These are phyloP conservation scores for Apamea sordens DNA, from an alignment of 2,888 invertebrate genomes.

Conservation along the genomic window DNA sequence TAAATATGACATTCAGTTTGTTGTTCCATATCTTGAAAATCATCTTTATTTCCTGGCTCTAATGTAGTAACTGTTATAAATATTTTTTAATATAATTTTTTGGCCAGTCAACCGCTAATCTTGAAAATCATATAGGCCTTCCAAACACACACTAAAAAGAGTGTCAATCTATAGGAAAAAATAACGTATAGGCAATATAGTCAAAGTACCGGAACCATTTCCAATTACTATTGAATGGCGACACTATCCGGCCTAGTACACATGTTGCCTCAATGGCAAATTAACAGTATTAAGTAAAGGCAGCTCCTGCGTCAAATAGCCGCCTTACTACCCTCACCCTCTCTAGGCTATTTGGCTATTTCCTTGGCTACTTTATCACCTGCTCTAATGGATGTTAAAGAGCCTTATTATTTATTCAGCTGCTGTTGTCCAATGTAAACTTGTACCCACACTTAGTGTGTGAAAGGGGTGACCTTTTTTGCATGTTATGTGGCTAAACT, in stretches of 20 bases:
- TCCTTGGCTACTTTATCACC: conserved; percentile 64
- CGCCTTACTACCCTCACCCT: conserved; percentile 43
- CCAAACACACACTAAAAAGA: not conserved
- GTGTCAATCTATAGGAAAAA: not conserved
- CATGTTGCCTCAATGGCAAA: conserved; percentile 37
- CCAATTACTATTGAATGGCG: conserved; percentile 25
- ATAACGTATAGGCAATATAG: not conserved
- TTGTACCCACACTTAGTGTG: conserved; percentile 27
- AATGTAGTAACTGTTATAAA: not conserved
- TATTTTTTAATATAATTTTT: not conserved
- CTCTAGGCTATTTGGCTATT: conserved; percentile 25
- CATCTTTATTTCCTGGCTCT: too few relatives aligned
- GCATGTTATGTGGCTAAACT: too few relatives aligned
- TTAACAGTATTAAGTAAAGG: conserved; percentile 46
- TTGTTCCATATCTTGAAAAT: too few relatives aligned
- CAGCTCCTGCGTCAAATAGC: conserved; percentile 41
- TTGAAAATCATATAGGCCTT: not conserved
- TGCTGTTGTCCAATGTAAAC: conserved; percentile 54
- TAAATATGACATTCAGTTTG: too few relatives aligned
- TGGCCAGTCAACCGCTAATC: not conserved
- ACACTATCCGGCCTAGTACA: conserved; percentile 3
- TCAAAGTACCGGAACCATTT: not conserved
- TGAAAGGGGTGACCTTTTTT: conserved; percentile 41
- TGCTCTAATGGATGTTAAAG: conserved; percentile 71
- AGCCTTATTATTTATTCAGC: conserved; percentile 73